A percentile compares a stretch with the other conserved stretches of the same genome.
Evolutionary conservation across 2,888 invertebrate genomes (phyloP).

Genomic region (Microplitis deprimator): DNA sequence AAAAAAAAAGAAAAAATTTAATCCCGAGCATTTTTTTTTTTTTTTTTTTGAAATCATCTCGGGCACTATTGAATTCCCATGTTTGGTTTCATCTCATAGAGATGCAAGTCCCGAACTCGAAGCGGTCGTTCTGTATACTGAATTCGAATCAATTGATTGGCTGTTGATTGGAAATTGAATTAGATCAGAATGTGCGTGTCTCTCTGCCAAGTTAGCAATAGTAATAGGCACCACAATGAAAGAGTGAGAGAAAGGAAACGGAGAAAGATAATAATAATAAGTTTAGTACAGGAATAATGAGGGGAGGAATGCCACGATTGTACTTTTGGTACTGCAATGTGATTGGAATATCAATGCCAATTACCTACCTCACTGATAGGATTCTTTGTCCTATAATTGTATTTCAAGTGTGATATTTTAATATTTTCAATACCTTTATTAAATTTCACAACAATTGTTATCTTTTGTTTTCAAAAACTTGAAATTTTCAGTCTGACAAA

Average conservation of each 20-base stretch:
- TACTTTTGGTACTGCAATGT: conserved; percentile 62
- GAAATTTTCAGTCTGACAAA: no score
- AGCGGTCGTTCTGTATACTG: conserved; percentile 68
- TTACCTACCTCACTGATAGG: conserved; percentile 42
- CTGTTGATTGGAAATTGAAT: conserved; percentile 76
- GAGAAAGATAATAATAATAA: conserved; percentile 39
- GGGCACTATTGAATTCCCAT: conserved; percentile 8
- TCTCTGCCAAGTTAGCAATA: conserved; percentile 45
- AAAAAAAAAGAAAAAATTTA: conserved; percentile 1
- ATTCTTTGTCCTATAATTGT: neutral
- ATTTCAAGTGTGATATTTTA: neutral
- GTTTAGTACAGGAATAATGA: conserved; percentile 41
- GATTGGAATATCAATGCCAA: conserved; percentile 66
- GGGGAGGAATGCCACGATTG: conserved; percentile 48
- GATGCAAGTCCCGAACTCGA: conserved; percentile 64
- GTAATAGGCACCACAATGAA: conserved; percentile 13
- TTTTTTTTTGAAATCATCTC: neutral
- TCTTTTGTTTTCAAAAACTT: neutral
- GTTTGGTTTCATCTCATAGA: conserved; percentile 60
- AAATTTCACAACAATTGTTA: no score
- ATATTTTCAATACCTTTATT: no score
- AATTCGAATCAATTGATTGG: conserved; percentile 75
- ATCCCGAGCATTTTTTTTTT: neutral
- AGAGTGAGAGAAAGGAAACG: conserved; percentile 50
- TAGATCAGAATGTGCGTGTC: conserved; percentile 74